These are phyloP conservation scores for Mormyrops boulengeri DNA, from an alignment of 2,797 vertebrate genomes.

Conservation along the genomic window DNA sequence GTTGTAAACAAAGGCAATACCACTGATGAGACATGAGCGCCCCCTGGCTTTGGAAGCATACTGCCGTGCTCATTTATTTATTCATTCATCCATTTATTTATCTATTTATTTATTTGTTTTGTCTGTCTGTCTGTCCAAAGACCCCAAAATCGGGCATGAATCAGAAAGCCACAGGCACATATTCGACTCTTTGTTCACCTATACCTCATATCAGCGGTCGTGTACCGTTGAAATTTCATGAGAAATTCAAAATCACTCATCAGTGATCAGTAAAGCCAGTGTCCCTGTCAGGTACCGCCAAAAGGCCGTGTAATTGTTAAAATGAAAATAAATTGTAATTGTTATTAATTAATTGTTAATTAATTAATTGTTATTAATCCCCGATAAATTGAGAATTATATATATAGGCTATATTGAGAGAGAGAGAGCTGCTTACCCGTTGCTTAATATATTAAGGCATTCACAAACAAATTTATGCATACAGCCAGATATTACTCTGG, in stretches of 20 bases:
- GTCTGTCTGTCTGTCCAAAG: not conserved
- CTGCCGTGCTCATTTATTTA: not conserved
- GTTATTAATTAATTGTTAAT: no score
- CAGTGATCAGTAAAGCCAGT: not conserved
- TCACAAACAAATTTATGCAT: not conserved
- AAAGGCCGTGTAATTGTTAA: not conserved
- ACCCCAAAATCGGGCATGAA: not conserved
- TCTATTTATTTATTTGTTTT: not conserved
- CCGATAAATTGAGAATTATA: not conserved
- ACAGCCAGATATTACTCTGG: not conserved
- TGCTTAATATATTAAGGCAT: not conserved
- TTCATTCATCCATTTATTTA: not conserved
- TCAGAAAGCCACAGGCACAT: not conserved
- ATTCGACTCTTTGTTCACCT: not conserved
- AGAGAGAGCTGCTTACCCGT: not conserved
- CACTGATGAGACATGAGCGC: constrained; percentile 22
- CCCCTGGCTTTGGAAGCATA: constrained; percentile 19
- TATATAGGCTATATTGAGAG: not conserved
- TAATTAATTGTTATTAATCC: not conserved
- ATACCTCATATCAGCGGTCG: not conserved
- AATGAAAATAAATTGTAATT: not conserved
- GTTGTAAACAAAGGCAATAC: constrained; percentile 1
- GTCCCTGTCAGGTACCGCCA: not conserved
- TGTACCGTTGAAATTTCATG: not conserved
- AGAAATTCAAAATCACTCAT: no score